Evolutionary conservation across 2,113 vertebrate species (phyloP), one percentile per base, ranked within the genome.

Genomic region (Eolophus roseicapilla): DNA sequence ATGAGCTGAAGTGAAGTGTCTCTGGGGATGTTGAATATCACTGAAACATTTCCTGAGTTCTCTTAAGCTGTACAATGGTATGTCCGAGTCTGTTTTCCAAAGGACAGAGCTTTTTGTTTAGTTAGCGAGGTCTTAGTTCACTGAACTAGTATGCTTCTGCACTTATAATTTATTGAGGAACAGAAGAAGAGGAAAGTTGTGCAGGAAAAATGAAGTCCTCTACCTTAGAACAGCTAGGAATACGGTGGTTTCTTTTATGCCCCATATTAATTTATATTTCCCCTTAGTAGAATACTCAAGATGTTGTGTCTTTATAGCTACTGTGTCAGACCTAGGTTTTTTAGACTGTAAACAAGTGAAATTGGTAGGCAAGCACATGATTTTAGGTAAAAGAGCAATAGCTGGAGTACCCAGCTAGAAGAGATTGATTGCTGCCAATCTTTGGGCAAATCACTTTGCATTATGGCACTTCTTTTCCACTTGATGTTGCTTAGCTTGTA

Each of bases 41-140:
- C 93, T 97, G 93, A 98, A 97, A 98, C 92, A 97, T 98, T 98
- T 99, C 98, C 98, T 98, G 97, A 97, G 89, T 95, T 96, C 96
- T 93, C 95, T 90, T 94, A 96, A 96, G 78, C 95, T 92, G 84
- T 82, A 62, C 93, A 81, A 92, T 96, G 97, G 84, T 97, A 96
- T 97, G 96, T 97, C 95, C 88, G 49, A 94, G 89, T 95, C 82
- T 98, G 84, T 89, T 90, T 95, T 97, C 88, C 88, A 88, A 97
- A 98, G 89, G 96, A 95, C 67, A 59, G 92, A 89, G 92, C 74
- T 96, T 96, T 97, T 97, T 97, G 88, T 97, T 97, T 97, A 84
- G 90, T 97, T 97, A 92, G 84, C 73, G 93, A 96, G 81, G 91
- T 96, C 78, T 93, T 68, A 53, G 86, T 88, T 91, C 85, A 79